Evolutionary conservation across 1,140 invertebrate species (phyloP).

Genomic region (Trachelipus rathkii): DNA sequence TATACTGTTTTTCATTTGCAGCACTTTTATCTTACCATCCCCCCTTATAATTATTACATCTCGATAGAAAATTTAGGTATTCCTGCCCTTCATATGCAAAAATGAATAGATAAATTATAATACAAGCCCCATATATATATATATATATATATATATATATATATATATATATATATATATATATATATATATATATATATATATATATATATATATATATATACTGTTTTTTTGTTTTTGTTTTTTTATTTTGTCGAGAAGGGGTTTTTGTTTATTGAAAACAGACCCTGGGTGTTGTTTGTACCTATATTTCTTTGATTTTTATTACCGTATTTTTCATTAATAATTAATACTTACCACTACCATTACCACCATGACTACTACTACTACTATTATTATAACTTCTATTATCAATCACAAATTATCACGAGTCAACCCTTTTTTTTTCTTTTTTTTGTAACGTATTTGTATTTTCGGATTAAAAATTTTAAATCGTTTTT

Average conservation of each 20-base stretch:
- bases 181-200: neutral
- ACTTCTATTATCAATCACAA: neutral
- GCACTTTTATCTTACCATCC: too few relatives aligned
- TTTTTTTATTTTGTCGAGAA: neutral
- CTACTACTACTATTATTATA: neutral
- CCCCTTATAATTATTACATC: too few relatives aligned
- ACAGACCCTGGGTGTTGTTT: conserved; percentile 5
- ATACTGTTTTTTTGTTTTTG: neutral
- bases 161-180: neutral
- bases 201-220: neutral
- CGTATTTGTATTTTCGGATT: neutral
- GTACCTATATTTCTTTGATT: neutral
- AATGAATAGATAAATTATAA: too few relatives aligned
- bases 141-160: neutral
- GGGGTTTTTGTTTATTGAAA: conserved; percentile 1
- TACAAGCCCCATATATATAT: too few relatives aligned
- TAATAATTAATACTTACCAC: neutral
- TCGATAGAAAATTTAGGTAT: too few relatives aligned
- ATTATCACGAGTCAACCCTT: neutral
- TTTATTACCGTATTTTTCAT: neutral
- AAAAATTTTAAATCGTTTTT: too few relatives aligned
- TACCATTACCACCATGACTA: neutral
- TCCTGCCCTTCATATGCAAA: too few relatives aligned
- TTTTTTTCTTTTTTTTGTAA: neutral
- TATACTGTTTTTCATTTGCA: too few relatives aligned